These are phyloP conservation scores for Euclidia mi DNA, from an alignment of 2,888 invertebrate species.

Conservation along the genomic window DNA sequence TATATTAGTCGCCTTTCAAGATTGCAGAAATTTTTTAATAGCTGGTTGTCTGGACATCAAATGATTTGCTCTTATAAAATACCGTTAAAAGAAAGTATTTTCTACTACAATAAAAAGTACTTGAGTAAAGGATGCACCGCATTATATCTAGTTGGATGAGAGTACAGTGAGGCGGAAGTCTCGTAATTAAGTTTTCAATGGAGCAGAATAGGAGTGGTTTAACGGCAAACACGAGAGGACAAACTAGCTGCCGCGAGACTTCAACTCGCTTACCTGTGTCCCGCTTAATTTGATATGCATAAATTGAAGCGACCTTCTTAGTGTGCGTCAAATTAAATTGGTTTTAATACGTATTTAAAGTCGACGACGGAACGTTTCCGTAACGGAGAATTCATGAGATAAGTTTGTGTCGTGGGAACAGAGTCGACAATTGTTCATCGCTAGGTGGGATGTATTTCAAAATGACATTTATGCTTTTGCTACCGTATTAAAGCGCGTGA, in stretches of 20 bases:
- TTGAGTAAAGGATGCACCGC: conserved; percentile 55
- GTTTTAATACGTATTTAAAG: conserved; percentile 27
- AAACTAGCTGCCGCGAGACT: conserved; percentile 50
- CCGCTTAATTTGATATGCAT: conserved; percentile 71
- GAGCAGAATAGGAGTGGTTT: conserved; percentile 78
- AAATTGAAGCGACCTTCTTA: conserved; percentile 41
- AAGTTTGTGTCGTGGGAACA: conserved; percentile 25
- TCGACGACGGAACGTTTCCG: conserved; percentile 21
- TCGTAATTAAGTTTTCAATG: conserved; percentile 82
- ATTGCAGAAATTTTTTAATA: no score
- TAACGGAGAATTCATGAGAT: conserved; percentile 28
- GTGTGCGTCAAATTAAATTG: conserved; percentile 38
- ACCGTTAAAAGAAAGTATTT: conserved; percentile 28
- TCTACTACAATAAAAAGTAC: conserved; percentile 72
- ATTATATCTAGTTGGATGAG: conserved; percentile 54
- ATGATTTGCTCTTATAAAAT: no score
- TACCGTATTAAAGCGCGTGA: conserved; percentile 61
- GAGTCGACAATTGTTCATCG: conserved; percentile 33
- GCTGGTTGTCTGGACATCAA: no score
- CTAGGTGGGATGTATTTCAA: conserved; percentile 52
- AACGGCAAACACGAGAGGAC: conserved; percentile 65
- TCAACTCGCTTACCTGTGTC: conserved; percentile 55
- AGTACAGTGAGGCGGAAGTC: conserved; percentile 49
- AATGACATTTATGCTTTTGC: conserved; percentile 55
- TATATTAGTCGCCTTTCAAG: no score